Evolutionary conservation across 2,113 vertebrate species (phyloP).

Genomic region (Scytalopus superciliaris): DNA sequence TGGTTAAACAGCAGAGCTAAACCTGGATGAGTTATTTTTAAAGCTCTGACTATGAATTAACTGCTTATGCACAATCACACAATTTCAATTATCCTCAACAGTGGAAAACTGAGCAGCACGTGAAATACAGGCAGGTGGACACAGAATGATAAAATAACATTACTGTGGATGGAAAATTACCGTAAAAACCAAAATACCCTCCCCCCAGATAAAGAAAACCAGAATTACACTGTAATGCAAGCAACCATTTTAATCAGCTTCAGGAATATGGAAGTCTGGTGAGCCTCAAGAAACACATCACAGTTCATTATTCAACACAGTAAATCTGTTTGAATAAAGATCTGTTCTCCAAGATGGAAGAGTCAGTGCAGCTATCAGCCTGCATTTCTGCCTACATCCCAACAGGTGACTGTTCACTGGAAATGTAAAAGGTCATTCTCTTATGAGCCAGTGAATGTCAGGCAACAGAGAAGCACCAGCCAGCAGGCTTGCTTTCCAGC

Average conservation of each 20-base stretch:
- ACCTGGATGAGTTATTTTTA: background rate
- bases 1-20: background rate
- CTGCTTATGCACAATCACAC: background rate
- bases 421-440: background rate
- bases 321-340: background rate
- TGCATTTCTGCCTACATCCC: background rate
- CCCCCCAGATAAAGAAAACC: background rate
- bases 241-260: background rate
- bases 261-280: background rate
- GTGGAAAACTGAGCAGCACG: background rate
- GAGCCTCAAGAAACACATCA: background rate
- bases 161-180: background rate
- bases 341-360: rapidly evolving
- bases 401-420: background rate
- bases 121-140: background rate
- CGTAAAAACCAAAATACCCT: background rate
- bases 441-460: background rate
- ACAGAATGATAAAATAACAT: background rate
- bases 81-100: background rate
- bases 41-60: background rate
- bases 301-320: background rate
- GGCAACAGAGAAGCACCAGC: background rate
- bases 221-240: background rate
- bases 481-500: background rate
- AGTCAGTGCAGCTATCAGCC: background rate